A percentile compares a stretch with the other conserved stretches of the same genome.
Conservation (phyloP, 2,113 vertebrate genomes). For the Oreochromis niloticus region DNA sequence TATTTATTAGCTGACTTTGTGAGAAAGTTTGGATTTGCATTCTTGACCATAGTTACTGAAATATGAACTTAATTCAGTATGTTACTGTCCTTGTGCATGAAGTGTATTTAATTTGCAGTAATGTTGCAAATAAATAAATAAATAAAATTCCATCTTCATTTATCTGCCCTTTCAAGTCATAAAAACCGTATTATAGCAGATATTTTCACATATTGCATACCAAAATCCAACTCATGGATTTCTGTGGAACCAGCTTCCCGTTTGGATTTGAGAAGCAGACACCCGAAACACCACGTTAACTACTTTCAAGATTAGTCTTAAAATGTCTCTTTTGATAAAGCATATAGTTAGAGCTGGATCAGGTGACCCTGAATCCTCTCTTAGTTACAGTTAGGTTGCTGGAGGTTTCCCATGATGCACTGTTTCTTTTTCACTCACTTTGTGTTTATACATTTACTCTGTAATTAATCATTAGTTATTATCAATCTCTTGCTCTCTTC, state of each 20-base stretch:
- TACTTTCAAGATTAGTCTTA: background rate
- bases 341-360: background rate
- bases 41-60: background rate
- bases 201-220: background rate
- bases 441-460: background rate
- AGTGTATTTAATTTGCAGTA: background rate
- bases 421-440: background rate
- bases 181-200: background rate
- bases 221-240: background rate
- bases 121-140: background rate
- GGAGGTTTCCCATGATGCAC: background rate
- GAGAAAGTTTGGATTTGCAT: background rate
- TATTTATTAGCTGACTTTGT: background rate
- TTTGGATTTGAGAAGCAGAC: background rate
- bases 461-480: background rate
- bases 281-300: background rate
- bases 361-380: background rate
- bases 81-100: background rate
- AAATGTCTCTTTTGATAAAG: background rate
- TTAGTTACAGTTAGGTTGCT: background rate
- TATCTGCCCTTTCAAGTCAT: background rate
- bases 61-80: background rate
- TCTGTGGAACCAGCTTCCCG: background rate
- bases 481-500: background rate
- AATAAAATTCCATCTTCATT: background rate